Percentiles rank a stretch among this genome's conserved stretches.
phyloP scores from a whole-genome alignment of 2,113 vertebrate genomes.

The Phyllostomus hastatus region DNA sequence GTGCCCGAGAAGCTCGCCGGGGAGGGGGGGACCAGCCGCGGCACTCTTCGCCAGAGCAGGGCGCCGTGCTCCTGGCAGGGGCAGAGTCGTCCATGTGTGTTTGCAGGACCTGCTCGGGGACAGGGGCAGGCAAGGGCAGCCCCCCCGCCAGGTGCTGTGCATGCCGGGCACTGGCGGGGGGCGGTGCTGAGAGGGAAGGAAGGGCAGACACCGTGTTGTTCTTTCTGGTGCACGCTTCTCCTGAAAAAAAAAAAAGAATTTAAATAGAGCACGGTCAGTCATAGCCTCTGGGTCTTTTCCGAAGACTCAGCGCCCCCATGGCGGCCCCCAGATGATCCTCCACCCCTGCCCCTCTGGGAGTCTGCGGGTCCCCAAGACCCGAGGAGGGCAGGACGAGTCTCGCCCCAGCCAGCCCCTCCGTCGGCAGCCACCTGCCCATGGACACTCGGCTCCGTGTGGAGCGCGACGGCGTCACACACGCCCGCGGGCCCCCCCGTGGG shows the following conservation, averaged over 20 bases:
- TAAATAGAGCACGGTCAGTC: constrained; percentile 23
- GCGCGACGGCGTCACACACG: not conserved
- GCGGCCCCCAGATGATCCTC: constrained; percentile 41
- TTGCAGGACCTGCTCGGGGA: not conserved
- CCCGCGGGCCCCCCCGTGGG: not conserved
- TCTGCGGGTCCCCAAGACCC: constrained; percentile 59
- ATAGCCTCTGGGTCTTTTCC: constrained; percentile 40
- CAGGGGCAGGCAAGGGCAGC: too few relatives aligned
- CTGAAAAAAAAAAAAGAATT: not conserved
- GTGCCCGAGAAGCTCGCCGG: constrained; percentile 56
- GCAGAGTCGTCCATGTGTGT: constrained; percentile 51
- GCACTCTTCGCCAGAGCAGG: constrained; percentile 54
- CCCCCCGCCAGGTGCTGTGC: not conserved
- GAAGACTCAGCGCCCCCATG: not conserved
- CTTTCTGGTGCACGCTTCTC: not conserved
- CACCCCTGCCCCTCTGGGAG: constrained; percentile 62
- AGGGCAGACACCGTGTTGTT: not conserved
- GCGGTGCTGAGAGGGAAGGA: not conserved
- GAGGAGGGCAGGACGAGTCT: constrained; percentile 47
- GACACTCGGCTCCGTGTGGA: not conserved
- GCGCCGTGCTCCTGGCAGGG: constrained; percentile 64
- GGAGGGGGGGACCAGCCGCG: constrained; percentile 58
- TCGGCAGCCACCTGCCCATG: constrained; percentile 35
- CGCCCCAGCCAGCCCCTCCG: constrained; percentile 33
- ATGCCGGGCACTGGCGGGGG: not conserved